Conservation (phyloP, 2,888 invertebrate genomes). For the Ashinkailepas kermadecensis region DNA sequence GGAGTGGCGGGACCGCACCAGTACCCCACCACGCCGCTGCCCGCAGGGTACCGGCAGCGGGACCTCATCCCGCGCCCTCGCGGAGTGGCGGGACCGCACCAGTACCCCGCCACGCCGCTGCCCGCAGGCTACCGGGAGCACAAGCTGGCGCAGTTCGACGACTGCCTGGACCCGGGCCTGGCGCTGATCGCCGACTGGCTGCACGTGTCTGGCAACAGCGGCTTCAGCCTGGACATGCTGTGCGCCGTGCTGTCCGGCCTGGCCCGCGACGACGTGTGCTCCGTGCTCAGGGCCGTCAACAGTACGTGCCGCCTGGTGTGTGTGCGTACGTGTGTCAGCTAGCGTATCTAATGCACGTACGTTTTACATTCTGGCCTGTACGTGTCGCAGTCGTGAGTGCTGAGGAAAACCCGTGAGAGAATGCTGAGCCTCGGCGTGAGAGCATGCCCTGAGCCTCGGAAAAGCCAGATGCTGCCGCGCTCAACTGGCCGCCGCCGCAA, state of each 20-base stretch:
- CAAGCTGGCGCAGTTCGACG: slow-evolving; percentile 20
- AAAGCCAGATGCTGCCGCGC: no score
- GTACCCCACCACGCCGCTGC: neutral
- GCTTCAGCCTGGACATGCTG: slow-evolving; percentile 7
- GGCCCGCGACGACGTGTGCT: slow-evolving; percentile 30
- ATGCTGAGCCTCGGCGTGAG: no score
- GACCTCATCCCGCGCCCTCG: neutral
- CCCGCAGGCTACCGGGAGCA: slow-evolving; percentile 21
- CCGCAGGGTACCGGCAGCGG: no score
- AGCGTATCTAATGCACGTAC: no score
- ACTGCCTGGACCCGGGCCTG: slow-evolving; percentile 18
- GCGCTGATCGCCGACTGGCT: slow-evolving; percentile 28
- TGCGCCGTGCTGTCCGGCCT: neutral
- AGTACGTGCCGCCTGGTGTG: neutral
- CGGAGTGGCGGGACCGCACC: no score
- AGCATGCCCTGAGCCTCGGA: no score
- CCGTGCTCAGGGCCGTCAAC: slow-evolving; percentile 28
- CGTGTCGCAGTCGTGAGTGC: no score
- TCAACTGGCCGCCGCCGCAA: no score
- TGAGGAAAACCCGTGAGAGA: no score
- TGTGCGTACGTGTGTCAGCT: no score
- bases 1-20: no score
- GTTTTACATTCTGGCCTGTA: no score
- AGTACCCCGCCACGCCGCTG: neutral
- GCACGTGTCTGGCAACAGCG: slow-evolving; percentile 29